Conservation (phyloP, 1,140 invertebrate species). For the Kradibia gibbosae region DNA sequence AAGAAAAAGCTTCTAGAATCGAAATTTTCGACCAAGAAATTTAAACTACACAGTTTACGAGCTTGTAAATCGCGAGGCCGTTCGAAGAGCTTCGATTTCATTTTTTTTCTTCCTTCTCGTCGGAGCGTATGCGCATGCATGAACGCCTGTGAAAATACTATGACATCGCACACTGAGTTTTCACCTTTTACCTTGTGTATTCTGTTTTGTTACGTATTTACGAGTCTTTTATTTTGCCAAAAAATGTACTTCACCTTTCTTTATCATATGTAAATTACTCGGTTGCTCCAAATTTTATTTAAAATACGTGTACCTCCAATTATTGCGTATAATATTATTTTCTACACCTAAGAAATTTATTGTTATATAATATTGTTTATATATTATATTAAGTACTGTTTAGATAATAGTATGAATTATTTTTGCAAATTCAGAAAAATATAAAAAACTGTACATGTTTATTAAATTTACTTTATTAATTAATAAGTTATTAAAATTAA, state of each 20-base stretch:
- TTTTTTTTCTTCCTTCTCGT: neutral
- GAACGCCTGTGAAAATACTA: constrained; percentile 3
- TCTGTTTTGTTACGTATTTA: neutral
- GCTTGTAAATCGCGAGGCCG: constrained; percentile 33
- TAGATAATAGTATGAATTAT: too few relatives aligned
- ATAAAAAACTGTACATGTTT: too few relatives aligned
- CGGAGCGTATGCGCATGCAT: neutral
- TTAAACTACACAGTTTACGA: constrained; percentile 28
- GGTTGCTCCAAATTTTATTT: neutral
- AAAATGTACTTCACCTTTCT: neutral
- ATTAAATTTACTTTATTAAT: too few relatives aligned
- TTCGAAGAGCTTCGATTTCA: constrained; percentile 5
- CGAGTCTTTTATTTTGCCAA: neutral
- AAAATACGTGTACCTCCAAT: neutral
- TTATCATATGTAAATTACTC: neutral
- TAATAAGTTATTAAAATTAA: too few relatives aligned
- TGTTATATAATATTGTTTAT: too few relatives aligned
- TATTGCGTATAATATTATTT: neutral
- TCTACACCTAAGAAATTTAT: too few relatives aligned
- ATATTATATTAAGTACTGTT: too few relatives aligned
- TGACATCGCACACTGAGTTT: neutral
- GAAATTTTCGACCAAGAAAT: neutral
- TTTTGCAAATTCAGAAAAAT: too few relatives aligned
- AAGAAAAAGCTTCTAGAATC: neutral
- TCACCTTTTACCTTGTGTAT: neutral